These are phyloP conservation scores for Schizothorax lantsangensis DNA, from an alignment of 2,797 vertebrate genomes.

Conservation along the genomic window DNA sequence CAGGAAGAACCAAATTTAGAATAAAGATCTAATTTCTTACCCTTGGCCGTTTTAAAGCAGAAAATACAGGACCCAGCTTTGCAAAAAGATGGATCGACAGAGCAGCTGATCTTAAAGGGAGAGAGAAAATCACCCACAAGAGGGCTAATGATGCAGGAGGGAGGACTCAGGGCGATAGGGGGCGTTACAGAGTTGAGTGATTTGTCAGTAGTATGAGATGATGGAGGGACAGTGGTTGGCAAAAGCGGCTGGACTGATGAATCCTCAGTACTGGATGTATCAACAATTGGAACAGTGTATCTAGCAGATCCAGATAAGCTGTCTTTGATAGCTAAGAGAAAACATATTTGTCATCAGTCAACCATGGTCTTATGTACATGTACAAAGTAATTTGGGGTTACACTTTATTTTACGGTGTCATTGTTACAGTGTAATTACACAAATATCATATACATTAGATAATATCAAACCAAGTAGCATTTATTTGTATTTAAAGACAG, in stretches of 20 bases:
- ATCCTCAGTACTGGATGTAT: background rate
- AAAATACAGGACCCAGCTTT: constrained; percentile 72
- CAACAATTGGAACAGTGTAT: constrained; percentile 24
- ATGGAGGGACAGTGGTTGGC: background rate
- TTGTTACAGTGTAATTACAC: background rate
- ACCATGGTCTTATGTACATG: background rate
- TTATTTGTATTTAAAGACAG: background rate
- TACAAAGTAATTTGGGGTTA: background rate
- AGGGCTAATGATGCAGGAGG: constrained; percentile 80
- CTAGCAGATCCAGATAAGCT: constrained; percentile 29
- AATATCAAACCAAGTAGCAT: background rate
- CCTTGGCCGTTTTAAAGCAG: constrained; percentile 70
- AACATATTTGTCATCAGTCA: background rate
- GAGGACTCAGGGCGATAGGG: background rate
- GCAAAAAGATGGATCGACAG: constrained; percentile 66
- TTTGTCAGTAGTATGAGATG: background rate
- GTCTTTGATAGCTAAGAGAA: constrained; percentile 20
- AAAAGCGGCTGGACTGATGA: background rate
- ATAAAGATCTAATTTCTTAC: constrained; percentile 1
- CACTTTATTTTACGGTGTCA: background rate
- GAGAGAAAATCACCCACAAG: constrained; percentile 81
- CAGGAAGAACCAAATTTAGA: background rate
- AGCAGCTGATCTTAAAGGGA: constrained; percentile 82
- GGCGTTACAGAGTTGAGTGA: background rate
- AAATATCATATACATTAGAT: background rate